Conservation (phyloP, 1,140 invertebrate genomes). For the Drosophila pruinosa region DNA sequence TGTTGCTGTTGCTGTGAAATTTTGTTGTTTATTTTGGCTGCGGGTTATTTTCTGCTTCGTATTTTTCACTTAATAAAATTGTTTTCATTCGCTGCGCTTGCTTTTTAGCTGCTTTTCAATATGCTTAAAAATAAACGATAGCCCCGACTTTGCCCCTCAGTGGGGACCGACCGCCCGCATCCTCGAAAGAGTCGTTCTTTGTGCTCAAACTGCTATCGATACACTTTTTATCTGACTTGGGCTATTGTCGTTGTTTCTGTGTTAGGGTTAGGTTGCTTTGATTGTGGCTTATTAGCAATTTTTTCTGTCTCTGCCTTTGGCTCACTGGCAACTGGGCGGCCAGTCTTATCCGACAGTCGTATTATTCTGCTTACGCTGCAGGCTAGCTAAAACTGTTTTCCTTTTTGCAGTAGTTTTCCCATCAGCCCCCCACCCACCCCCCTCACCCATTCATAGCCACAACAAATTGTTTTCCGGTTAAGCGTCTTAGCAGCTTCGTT, state of each 20-base stretch:
- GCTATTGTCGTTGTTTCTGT: constrained; percentile 38
- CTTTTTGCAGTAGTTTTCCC: constrained; percentile 7
- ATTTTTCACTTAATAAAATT: constrained; percentile 81
- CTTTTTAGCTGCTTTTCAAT: constrained; percentile 68
- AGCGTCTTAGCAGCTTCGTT: constrained; percentile 22
- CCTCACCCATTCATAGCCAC: constrained; percentile 17
- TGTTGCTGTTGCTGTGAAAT: constrained; percentile 41
- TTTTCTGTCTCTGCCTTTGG: constrained; percentile 26
- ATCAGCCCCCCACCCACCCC: background rate
- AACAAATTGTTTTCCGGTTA: constrained; percentile 41
- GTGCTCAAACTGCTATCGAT: constrained; percentile 62
- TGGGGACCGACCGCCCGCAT: background rate
- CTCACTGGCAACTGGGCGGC: too few relatives aligned
- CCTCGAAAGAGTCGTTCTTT: constrained; percentile 45
- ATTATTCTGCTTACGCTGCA: constrained; percentile 35
- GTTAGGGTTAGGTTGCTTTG: constrained; percentile 40
- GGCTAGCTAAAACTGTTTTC: constrained; percentile 10
- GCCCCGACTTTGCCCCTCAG: background rate
- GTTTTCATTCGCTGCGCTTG: constrained; percentile 70
- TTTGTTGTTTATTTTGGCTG: constrained; percentile 70
- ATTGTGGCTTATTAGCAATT: constrained; percentile 71
- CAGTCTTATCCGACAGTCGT: background rate
- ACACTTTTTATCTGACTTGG: constrained; percentile 56
- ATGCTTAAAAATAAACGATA: constrained; percentile 78
- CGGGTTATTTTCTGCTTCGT: constrained; percentile 74